These are phyloP conservation scores for Linepithema humile DNA, from an alignment of 1,140 invertebrate species.

Conservation along the genomic window DNA sequence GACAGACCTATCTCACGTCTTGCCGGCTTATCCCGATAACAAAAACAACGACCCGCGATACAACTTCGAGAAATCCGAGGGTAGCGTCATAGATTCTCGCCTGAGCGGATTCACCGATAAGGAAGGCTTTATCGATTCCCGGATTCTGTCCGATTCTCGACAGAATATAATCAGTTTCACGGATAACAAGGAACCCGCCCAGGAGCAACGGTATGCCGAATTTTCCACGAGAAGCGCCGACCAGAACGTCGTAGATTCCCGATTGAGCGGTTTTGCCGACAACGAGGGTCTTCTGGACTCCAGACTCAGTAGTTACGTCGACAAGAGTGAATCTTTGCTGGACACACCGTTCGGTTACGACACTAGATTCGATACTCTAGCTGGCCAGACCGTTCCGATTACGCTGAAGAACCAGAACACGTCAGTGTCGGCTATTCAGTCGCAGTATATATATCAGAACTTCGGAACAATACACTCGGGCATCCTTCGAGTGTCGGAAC, in stretches of 20 bases:
- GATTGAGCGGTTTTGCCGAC: constrained; percentile 73
- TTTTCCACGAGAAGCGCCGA: constrained; percentile 65
- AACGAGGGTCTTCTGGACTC: constrained; percentile 75
- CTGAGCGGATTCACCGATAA: constrained; percentile 83
- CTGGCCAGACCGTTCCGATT: constrained; percentile 83
- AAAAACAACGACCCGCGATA: constrained; percentile 79
- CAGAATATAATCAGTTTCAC: constrained; percentile 82
- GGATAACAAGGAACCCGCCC: constrained; percentile 80
- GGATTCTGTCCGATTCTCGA: constrained; percentile 79
- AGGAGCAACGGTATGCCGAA: constrained; percentile 80
- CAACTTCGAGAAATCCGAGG: constrained; percentile 80
- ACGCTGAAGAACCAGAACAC: constrained; percentile 83
- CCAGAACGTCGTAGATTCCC: constrained; percentile 62
- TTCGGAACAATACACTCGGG: constrained; percentile 83
- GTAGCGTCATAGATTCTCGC: constrained; percentile 79
- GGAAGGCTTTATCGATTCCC: constrained; percentile 82
- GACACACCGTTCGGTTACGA: constrained; percentile 80
- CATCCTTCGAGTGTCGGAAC: constrained; percentile 81
- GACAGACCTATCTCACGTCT: constrained; percentile 81
- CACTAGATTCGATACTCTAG: constrained; percentile 78
- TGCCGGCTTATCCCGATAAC: constrained; percentile 79
- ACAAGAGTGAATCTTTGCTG: constrained; percentile 77
- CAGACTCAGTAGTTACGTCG: constrained; percentile 65
- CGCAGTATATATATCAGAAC: constrained; percentile 82
- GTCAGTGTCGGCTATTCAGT: constrained; percentile 78